Conservation (phyloP, 2,113 vertebrate species). For the Crotalus viridis region DNA sequence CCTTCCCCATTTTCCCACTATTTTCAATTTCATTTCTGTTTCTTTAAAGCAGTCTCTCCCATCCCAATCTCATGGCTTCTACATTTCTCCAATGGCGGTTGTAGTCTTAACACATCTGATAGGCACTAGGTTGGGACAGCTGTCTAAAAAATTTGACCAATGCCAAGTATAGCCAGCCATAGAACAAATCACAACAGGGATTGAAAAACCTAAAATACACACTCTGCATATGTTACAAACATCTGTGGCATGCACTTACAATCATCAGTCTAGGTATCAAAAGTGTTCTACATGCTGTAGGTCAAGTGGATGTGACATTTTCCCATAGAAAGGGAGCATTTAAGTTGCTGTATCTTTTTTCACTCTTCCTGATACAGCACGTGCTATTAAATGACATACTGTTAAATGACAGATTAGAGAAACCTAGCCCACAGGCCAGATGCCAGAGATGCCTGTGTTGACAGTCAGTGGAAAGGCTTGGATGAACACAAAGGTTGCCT, state of each 20-base stretch:
- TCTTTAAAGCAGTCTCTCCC: not conserved
- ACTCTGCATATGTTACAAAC: slow-evolving; percentile 32
- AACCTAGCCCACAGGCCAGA: slow-evolving; percentile 12
- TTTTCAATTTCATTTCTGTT: not conserved
- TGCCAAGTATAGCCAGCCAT: slow-evolving; percentile 51
- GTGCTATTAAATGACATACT: slow-evolving; percentile 49
- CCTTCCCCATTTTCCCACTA: not conserved
- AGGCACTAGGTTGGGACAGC: not conserved
- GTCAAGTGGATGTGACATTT: slow-evolving; percentile 46
- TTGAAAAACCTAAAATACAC: slow-evolving; percentile 48
- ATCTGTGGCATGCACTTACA: slow-evolving; percentile 46
- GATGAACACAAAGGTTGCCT: slow-evolving; percentile 34
- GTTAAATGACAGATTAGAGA: slow-evolving; percentile 40
- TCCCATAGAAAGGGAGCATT: slow-evolving; percentile 35
- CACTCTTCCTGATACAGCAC: slow-evolving; percentile 20
- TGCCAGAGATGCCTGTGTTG: slow-evolving; percentile 22
- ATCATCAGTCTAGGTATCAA: slow-evolving; percentile 47
- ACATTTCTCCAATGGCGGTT: not conserved
- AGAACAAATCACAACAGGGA: not conserved
- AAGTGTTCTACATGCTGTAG: slow-evolving; percentile 57
- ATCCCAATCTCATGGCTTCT: not conserved
- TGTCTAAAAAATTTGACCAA: slow-evolving; percentile 18
- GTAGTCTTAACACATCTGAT: not conserved
- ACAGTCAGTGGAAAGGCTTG: slow-evolving; percentile 32
- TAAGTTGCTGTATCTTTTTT: slow-evolving; percentile 39